These are phyloP conservation scores for Tupiocoris notatus DNA, from an alignment of 2,888 invertebrate species.

Conservation along the genomic window DNA sequence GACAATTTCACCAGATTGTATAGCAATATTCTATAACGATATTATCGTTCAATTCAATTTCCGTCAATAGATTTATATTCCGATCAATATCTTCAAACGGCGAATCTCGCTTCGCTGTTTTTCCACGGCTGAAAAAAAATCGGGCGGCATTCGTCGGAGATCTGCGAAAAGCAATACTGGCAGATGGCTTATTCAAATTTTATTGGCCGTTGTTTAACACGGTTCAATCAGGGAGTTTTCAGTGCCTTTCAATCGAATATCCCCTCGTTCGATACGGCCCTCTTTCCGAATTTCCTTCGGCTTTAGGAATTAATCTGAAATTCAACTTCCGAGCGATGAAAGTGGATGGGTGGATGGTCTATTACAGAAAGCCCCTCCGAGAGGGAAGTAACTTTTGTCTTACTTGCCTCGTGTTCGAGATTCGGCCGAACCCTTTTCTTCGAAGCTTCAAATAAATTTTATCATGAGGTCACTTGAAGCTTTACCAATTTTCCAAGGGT, in stretches of 20 bases:
- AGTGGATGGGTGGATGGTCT: not conserved
- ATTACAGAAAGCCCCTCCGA: not conserved
- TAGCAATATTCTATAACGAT: too few relatives aligned
- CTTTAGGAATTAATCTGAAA: slow-evolving; percentile 27
- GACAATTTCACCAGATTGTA: too few relatives aligned
- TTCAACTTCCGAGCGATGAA: slow-evolving; percentile 27
- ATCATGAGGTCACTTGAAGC: slow-evolving; percentile 40
- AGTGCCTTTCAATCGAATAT: slow-evolving; percentile 19
- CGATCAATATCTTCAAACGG: not conserved
- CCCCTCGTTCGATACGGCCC: not conserved
- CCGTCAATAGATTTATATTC: not conserved
- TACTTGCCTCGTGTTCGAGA: slow-evolving; percentile 26
- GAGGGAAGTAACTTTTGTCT: slow-evolving; percentile 35
- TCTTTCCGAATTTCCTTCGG: not conserved
- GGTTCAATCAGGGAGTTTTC: slow-evolving; percentile 35
- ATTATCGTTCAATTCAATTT: not conserved
- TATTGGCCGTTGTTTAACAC: slow-evolving; percentile 40
- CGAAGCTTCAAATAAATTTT: slow-evolving; percentile 27
- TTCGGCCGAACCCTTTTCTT: not conserved
- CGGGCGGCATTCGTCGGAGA: not conserved
- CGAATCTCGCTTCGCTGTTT: not conserved
- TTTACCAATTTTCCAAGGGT: slow-evolving; percentile 16
- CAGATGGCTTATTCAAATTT: slow-evolving; percentile 38
- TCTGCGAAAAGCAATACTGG: not conserved
- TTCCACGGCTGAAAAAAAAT: not conserved